Evolutionary conservation across 2,888 invertebrate species (phyloP).

Genomic region (Troides oblongomaculatus): DNA sequence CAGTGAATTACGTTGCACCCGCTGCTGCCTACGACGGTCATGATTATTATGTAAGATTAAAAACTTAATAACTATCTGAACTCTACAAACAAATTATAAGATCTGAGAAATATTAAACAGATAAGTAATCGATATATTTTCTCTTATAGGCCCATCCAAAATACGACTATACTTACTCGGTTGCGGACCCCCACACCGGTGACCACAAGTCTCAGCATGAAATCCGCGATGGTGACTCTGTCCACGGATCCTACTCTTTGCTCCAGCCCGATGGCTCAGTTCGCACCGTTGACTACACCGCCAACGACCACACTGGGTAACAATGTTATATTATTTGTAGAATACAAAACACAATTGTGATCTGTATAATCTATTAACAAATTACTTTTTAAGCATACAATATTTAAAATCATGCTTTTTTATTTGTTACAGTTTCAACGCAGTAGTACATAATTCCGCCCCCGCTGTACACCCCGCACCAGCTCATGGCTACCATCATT

Average conservation of each 20-base stretch:
- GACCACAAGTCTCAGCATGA: constrained; percentile 72
- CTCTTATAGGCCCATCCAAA: constrained; percentile 43
- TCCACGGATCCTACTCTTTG: constrained; percentile 77
- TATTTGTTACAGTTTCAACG: constrained; percentile 63
- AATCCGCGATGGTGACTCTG: constrained; percentile 63
- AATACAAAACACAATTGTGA: background rate
- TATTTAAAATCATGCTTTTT: background rate
- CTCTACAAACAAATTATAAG: background rate
- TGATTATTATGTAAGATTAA: constrained; percentile 41
- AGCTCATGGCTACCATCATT: constrained; percentile 31
- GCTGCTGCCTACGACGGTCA: constrained; percentile 41
- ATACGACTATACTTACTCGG: constrained; percentile 65
- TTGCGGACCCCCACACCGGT: constrained; percentile 72
- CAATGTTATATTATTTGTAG: constrained; percentile 21
- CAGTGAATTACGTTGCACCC: constrained; percentile 41
- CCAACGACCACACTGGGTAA: constrained; percentile 64
- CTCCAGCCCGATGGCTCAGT: constrained; percentile 68
- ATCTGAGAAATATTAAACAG: background rate
- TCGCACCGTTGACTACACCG: constrained; percentile 64
- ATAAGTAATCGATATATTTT: background rate
- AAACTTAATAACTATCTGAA: background rate
- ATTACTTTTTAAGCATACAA: background rate
- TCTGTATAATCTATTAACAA: background rate
- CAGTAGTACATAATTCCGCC: constrained; percentile 67
- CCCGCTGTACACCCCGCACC: constrained; percentile 55